Percentiles rank a stretch among this genome's conserved stretches.
Evolutionary conservation across 1,140 invertebrate species (phyloP).

Genomic region (Hycleus cichorii): DNA sequence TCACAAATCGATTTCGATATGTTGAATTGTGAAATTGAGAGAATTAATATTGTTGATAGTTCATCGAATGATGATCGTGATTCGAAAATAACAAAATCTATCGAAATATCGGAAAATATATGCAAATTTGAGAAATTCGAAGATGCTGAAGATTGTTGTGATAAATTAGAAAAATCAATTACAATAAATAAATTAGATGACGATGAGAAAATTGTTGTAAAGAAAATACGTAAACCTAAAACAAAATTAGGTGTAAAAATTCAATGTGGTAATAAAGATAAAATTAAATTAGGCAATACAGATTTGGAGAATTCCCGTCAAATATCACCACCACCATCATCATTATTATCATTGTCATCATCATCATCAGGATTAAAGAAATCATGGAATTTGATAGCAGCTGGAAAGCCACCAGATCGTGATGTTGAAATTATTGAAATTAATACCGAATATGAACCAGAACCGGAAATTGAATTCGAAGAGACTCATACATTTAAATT

Average conservation of each 20-base stretch:
- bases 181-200: constrained; percentile 3
- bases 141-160: constrained; percentile 24
- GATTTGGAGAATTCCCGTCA: constrained; percentile 10
- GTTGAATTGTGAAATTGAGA: constrained; percentile 15
- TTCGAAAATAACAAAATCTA: background rate
- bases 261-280: constrained; percentile 20
- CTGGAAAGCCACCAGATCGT: background rate
- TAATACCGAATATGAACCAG: constrained; percentile 14
- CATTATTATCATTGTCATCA: constrained; percentile 1
- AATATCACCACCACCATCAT: background rate
- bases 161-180: constrained; percentile 1
- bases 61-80: constrained; percentile 11
- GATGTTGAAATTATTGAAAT: constrained; percentile 8
- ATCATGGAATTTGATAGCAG: constrained; percentile 31
- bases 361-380: constrained; percentile 20
- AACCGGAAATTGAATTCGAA: constrained; percentile 12
- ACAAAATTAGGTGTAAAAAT: constrained; percentile 37
- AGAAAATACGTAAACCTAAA: constrained; percentile 36
- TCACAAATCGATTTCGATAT: background rate
- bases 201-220: constrained; percentile 23
- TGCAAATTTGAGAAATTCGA: constrained; percentile 15
- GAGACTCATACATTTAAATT: constrained; percentile 24
- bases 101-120: constrained; percentile 1
- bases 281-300: no score
- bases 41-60: constrained; percentile 19